A percentile compares a stretch with the other conserved stretches of the same genome.
phyloP scores from a whole-genome alignment of 2,888 invertebrate genomes.

The Pediacus dermestoides region DNA sequence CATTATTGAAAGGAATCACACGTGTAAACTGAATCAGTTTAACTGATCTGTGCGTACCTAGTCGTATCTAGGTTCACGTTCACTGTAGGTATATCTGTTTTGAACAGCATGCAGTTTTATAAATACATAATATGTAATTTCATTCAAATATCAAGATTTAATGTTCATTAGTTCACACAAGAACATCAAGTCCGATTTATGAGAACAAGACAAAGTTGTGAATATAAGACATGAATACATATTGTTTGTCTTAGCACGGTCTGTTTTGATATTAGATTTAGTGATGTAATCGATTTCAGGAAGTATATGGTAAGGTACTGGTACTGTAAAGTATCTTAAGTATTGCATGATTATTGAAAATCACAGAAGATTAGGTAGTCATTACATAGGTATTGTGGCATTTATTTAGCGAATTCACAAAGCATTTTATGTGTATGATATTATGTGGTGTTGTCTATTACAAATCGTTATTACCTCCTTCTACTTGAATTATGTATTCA shows the following conservation, averaged over 20 bases:
- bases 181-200: constrained; percentile 22
- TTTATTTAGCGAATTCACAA: neutral
- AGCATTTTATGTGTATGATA: constrained; percentile 24
- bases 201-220: constrained; percentile 18
- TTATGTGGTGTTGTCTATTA: constrained; percentile 29
- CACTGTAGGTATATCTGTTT: constrained; percentile 15
- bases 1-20: too few species aligned
- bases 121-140: constrained; percentile 29
- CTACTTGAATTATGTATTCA: constrained; percentile 42
- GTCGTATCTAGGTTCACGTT: too few species aligned
- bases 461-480: constrained; percentile 31
- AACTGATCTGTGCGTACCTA: too few species aligned
- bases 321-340: constrained; percentile 20
- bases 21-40: too few species aligned
- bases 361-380: constrained; percentile 14
- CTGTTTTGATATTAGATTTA: constrained; percentile 21
- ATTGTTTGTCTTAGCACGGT: constrained; percentile 19
- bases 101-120: constrained; percentile 18
- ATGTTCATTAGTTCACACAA: constrained; percentile 30
- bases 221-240: constrained; percentile 26
- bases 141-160: constrained; percentile 30
- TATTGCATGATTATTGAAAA: constrained; percentile 26
- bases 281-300: constrained; percentile 28
- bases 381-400: too few species aligned
- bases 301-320: constrained; percentile 21